Evolutionary conservation across 2,113 vertebrate genomes (phyloP), one percentile per base, ranked within the genome.

Genomic region (Isurus oxyrinchus): DNA sequence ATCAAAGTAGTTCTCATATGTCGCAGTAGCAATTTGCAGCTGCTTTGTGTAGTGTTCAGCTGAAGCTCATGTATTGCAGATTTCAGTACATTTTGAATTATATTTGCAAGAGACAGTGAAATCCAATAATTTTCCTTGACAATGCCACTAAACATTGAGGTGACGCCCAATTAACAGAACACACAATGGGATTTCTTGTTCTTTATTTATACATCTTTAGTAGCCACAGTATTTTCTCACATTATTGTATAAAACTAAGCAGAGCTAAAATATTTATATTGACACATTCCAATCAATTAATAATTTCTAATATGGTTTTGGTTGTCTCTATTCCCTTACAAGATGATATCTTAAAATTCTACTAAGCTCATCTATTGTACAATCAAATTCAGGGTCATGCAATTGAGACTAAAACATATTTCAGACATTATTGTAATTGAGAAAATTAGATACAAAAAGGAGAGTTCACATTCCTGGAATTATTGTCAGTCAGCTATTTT

Each of bases 1-100:
- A 95, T 95, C 94, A 95, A 95, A 95, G 40, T 95, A 10, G 40
- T 95, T 72, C 25, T 95, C 27, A 95, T 95, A 72, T 95, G 67
- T 72, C 66, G 44, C 49, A 95, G 25, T 55, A 53, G 67, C 67
- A 94, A 94, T 94, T 94, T 72, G 44, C 40, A 95, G 27, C 44
- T 95, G 49, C 90, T 95, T 95, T 53, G 21, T 95, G 94, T 95
- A 31, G 23, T 72, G 44, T 95, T 95, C 13, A 8, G 23, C 66
- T 31, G 66, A 95, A 95, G 35, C 59, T 76, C 44, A 72, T 95
- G 66, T 49, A 72, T 95, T 31, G 66, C 44, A 76, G 94, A 94
- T 55, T 76, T 72, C 25, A 72, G 94, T 53, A 95, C 59, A 94
- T 94, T 94, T 66, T 94, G 35, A 94, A 94, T 94, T 94, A 94